phyloP scores from a whole-genome alignment of 2,113 vertebrate genomes.

The Nycticorax nycticorax region DNA sequence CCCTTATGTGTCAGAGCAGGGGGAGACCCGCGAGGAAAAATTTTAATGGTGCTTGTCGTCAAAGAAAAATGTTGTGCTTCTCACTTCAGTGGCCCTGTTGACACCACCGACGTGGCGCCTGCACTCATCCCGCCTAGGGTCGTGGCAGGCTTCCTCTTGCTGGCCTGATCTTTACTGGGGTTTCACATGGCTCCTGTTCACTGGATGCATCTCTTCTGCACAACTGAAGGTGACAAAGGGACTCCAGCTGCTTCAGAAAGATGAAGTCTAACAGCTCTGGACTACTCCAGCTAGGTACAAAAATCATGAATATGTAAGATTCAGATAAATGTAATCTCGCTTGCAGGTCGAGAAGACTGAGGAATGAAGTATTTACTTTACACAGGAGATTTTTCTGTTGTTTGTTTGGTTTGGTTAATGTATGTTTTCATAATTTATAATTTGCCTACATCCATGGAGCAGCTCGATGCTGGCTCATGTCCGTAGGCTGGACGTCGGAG shows the following conservation, averaged over 20 bases:
- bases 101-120: not conserved
- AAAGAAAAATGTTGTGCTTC: slow-evolving; percentile 42
- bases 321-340: not conserved
- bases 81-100: slow-evolving; percentile 9
- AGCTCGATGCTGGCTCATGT: not conserved
- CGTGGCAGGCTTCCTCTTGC: not conserved
- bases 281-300: not conserved
- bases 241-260: not conserved
- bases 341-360: not conserved
- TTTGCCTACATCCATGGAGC: not conserved
- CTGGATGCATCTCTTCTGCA: not conserved
- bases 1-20: not conserved
- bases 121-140: not conserved
- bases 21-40: not conserved
- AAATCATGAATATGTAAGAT: not conserved
- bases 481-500: rapidly evolving
- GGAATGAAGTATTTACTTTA: not conserved
- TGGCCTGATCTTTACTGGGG: not conserved
- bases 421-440: not conserved
- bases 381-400: rapidly evolving
- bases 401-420: not conserved
- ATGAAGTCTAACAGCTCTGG: not conserved
- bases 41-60: slow-evolving; percentile 53
- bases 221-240: not conserved
- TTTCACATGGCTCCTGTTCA: not conserved